Evolutionary conservation across 92 coral and sea anemone species (phyloP).

Genomic region (Isaurus tuberculatus): DNA sequence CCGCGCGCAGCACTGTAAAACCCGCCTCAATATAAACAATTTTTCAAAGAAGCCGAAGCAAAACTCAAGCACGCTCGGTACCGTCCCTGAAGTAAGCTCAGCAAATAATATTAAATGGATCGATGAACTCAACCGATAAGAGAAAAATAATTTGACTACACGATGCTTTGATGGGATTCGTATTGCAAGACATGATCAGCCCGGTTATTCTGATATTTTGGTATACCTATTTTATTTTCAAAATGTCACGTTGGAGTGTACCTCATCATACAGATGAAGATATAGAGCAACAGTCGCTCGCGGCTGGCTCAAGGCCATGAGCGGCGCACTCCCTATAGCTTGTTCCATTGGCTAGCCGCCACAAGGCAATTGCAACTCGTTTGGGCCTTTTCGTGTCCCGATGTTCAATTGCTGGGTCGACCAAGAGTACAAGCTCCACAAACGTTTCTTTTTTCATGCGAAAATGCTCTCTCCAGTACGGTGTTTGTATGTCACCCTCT

Average conservation of each 20-base stretch:
- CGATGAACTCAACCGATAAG: slow-evolving; percentile 17
- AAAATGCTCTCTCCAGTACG: slow-evolving; percentile 13
- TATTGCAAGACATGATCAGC: slow-evolving; percentile 7
- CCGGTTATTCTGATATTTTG: slow-evolving; percentile 13
- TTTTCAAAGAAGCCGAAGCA: slow-evolving; percentile 28
- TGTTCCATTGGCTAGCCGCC: slow-evolving; percentile 65
- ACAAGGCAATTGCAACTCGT: slow-evolving; percentile 74
- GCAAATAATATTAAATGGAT: slow-evolving; percentile 1
- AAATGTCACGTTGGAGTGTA: slow-evolving; percentile 5
- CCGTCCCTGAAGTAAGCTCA: slow-evolving; percentile 32
- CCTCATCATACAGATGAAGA: slow-evolving; percentile 21
- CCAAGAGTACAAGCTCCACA: slow-evolving; percentile 57
- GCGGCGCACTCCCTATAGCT: slow-evolving; percentile 63
- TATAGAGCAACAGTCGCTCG: neutral
- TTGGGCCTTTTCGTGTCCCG: slow-evolving; percentile 55
- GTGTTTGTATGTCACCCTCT: neutral
- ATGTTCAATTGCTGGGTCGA: slow-evolving; percentile 48
- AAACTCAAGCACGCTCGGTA: slow-evolving; percentile 18
- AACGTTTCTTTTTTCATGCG: slow-evolving; percentile 69
- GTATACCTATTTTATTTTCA: neutral
- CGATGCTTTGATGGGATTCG: slow-evolving; percentile 11
- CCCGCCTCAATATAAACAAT: neutral
- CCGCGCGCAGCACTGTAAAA: too few species aligned
- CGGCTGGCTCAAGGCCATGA: neutral
- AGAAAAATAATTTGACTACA: slow-evolving; percentile 24